These are phyloP conservation scores for Hemithea aestivaria DNA, from an alignment of 2,888 invertebrate genomes.

Conservation along the genomic window DNA sequence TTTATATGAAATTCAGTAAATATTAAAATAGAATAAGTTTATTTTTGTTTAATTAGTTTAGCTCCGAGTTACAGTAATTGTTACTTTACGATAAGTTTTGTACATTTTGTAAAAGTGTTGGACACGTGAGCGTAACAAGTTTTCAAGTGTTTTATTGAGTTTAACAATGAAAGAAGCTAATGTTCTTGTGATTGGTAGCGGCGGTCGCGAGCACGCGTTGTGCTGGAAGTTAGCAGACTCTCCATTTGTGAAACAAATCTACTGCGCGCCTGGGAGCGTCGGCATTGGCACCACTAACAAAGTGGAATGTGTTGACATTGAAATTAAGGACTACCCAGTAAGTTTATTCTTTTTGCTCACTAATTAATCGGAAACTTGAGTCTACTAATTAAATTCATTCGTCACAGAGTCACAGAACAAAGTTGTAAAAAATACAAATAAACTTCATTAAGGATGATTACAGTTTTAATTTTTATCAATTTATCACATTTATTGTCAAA, in stretches of 20 bases:
- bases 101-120: not conserved
- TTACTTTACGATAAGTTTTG: no score
- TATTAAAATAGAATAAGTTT: not conserved
- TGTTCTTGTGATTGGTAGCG: slow-evolving; percentile 92
- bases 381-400: no score
- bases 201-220: slow-evolving; percentile 97
- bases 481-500: no score
- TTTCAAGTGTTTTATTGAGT: slow-evolving; percentile 6
- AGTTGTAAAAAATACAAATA: no score
- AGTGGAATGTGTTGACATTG: slow-evolving; percentile 81
- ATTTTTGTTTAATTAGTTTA: no score
- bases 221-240: slow-evolving; percentile 96
- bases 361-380: no score
- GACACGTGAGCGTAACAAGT: slow-evolving; percentile 38
- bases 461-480: no score
- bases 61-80: no score
- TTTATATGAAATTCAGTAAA: slow-evolving; percentile 3
- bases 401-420: no score
- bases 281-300: slow-evolving; percentile 88
- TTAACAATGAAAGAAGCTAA: slow-evolving; percentile 63
- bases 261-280: slow-evolving; percentile 92
- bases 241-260: slow-evolving; percentile 83
- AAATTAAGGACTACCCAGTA: slow-evolving; percentile 85
- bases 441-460: no score
- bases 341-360: slow-evolving; percentile 36